Conservation (phyloP, 2,113 vertebrate genomes). For the Sialia sialis region DNA sequence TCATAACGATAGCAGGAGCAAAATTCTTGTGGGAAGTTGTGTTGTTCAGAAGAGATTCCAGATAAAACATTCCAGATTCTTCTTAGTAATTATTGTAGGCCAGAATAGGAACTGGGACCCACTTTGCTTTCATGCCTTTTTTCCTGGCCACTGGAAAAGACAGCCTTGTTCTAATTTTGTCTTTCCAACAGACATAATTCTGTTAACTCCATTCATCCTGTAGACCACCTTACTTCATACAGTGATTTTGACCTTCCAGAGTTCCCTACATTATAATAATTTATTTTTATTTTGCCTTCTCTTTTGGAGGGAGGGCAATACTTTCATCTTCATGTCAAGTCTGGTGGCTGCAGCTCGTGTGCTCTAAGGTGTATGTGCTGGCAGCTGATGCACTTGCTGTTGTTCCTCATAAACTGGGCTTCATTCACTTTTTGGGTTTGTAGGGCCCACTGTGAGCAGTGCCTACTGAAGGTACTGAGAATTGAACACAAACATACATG, state of each 20-base stretch:
- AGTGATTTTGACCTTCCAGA: background rate
- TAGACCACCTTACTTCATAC: background rate
- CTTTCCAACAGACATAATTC: background rate
- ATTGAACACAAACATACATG: rapidly evolving
- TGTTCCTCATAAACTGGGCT: background rate
- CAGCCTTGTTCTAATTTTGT: background rate
- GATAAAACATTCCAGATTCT: background rate
- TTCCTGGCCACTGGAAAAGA: background rate
- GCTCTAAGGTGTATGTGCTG: background rate
- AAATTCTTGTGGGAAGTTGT: background rate
- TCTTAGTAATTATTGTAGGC: background rate
- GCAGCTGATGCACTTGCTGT: background rate
- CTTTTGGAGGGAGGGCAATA: background rate
- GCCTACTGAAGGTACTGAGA: background rate
- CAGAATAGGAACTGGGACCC: background rate
- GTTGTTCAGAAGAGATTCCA: slow-evolving; percentile 5
- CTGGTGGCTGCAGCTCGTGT: background rate
- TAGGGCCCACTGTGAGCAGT: background rate
- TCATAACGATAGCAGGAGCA: background rate
- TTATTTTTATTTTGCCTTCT: background rate
- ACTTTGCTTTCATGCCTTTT: background rate
- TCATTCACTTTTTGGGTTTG: background rate
- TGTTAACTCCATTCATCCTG: background rate
- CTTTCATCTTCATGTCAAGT: background rate
- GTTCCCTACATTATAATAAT: background rate